Evolutionary conservation across 35 echinoderm and acorn worm genomes (phyloP).

Genomic region (Antedon bifida): DNA sequence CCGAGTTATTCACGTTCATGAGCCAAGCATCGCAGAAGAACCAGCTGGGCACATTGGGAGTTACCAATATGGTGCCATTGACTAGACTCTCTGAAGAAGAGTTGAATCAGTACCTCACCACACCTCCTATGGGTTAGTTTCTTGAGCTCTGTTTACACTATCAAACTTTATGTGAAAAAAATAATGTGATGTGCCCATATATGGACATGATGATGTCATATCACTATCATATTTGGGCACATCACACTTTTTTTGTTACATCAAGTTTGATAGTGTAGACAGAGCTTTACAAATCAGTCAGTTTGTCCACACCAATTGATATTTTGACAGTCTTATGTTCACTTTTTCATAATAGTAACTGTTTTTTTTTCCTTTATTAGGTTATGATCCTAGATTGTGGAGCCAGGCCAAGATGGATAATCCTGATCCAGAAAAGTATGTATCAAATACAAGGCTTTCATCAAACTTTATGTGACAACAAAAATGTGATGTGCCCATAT

Average conservation of each 20-base stretch:
- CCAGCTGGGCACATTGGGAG: slow-evolving; percentile 42
- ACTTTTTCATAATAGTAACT: neutral
- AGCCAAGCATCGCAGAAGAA: slow-evolving; percentile 28
- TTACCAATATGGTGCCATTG: slow-evolving; percentile 31
- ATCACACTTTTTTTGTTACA: too few species aligned
- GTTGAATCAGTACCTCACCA: slow-evolving; percentile 35
- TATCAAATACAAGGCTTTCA: too few species aligned
- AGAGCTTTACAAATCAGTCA: too few species aligned
- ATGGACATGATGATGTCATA: too few species aligned
- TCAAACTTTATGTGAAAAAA: too few species aligned
- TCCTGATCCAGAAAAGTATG: slow-evolving; percentile 86
- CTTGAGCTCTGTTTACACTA: too few species aligned
- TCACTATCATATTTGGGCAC: too few species aligned
- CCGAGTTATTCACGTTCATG: slow-evolving; percentile 17
- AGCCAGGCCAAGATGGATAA: slow-evolving; percentile 90
- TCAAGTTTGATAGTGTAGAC: too few species aligned
- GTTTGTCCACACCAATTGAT: too few species aligned
- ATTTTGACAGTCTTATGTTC: neutral
- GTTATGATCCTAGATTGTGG: slow-evolving; percentile 95
- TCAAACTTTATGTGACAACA: slow-evolving; percentile 2
- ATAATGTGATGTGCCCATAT: too few species aligned
- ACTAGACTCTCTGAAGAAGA: slow-evolving; percentile 34
- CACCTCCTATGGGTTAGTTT: slow-evolving; percentile 30
- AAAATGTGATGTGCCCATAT: too few species aligned
- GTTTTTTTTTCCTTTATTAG: slow-evolving; percentile 14